Base-by-base conservation (phyloP, 2,113 vertebrate species). In the Scomber scombrus region DNA sequence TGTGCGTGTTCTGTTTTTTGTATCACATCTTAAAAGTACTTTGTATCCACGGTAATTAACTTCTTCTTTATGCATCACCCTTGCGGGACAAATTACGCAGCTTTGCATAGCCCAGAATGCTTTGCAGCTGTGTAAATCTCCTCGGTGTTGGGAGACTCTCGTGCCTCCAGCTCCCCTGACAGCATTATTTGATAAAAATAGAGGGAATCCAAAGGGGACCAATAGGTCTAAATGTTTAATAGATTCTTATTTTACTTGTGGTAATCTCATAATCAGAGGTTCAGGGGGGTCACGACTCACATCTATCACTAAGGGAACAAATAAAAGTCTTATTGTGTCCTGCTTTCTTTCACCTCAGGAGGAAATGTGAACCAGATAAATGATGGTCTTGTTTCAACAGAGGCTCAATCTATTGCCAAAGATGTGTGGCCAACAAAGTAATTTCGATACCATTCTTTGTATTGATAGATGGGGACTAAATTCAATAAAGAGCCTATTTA, bases 401-500 rank as follows among this genome's bases (percentile, higher is more conserved):
- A 91, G 87, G 85, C 85, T 87, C 84, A 81, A 89, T 93, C 87
- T 89, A 90, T 93, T 91, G 82, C 85, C 77, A 84, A 79, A 82
- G 56, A 92, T 93, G 93, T 93, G 90, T 85, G 88, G 85, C 89
- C 93, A 92, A 91, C 87, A 91, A 94, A 92, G 89, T 92, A 77
- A 93, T 95, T 94, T 93, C 75, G 82, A 92, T 90, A 85, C 81
- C 75, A n/a, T 82, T 91, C 88, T 88, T 87, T 86, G 79, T 91
- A 94, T 92, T 95, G 93, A 95, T 92, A 91, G 88, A 93, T 94
- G 87, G 87, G 80, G 69, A 58, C 88, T 84, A 88, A 89, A 94
- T 94, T 87, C 92, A 91, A 94, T 94, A 94, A 89, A 93, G 85
- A 90, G 85, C 81, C 92, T 91, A 91, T 94, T 92, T 95, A 90